phyloP scores from a whole-genome alignment of 1,140 invertebrate genomes.

The Diorhabda elongata region DNA sequence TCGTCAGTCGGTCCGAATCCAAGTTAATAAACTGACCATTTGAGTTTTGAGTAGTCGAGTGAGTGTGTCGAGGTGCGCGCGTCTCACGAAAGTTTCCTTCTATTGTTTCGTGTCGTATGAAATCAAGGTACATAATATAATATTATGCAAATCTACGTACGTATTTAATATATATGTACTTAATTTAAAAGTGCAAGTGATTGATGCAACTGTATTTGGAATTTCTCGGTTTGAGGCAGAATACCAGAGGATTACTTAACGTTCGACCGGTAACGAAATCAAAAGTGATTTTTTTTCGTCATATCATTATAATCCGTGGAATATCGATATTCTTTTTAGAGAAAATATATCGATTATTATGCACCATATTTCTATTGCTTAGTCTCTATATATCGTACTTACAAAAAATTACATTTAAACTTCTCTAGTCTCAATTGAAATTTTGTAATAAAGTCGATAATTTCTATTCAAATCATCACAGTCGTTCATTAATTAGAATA shows the following conservation, averaged over 20 bases:
- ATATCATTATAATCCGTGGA: too few relatives aligned
- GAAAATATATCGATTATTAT: too few relatives aligned
- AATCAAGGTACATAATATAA: constrained; percentile 5
- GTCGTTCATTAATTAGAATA: too few relatives aligned
- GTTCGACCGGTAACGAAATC: neutral
- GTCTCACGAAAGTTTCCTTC: neutral
- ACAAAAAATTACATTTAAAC: too few relatives aligned
- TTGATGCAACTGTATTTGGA: constrained; percentile 8
- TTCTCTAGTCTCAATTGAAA: too few relatives aligned
- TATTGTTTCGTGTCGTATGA: constrained; percentile 7
- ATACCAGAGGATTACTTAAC: neutral
- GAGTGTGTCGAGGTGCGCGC: constrained; percentile 4
- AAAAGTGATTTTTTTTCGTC: too few relatives aligned
- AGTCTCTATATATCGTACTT: too few relatives aligned
- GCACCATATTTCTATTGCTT: too few relatives aligned
- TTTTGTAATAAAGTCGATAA: too few relatives aligned
- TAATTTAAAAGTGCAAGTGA: constrained; percentile 10
- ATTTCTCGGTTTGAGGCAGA: constrained; percentile 4
- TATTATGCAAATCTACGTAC: neutral
- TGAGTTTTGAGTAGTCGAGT: neutral
- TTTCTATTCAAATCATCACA: too few relatives aligned
- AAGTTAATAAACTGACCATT: constrained; percentile 5
- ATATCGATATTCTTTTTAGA: too few relatives aligned
- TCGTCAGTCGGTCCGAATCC: constrained; percentile 4
- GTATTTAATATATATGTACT: neutral